Conservation (phyloP, 2,797 vertebrate genomes). For the Danionella dracula region DNA sequence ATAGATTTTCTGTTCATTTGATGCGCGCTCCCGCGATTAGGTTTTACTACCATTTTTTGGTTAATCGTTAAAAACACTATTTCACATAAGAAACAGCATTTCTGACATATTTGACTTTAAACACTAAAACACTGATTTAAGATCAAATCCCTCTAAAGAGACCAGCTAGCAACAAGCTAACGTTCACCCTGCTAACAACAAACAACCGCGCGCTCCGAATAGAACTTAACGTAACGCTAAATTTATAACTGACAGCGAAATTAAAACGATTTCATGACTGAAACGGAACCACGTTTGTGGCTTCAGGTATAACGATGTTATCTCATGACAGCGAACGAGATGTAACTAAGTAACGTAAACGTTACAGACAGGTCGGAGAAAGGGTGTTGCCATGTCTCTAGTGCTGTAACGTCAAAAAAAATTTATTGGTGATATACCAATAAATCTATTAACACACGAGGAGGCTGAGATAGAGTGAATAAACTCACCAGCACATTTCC, state of each 20-base stretch:
- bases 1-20: too few relatives aligned
- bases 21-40: too few relatives aligned
- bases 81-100: not conserved
- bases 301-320: not conserved
- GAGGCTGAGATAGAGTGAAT: not conserved
- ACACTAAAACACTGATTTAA: too few relatives aligned
- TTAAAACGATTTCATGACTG: not conserved
- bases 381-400: not conserved
- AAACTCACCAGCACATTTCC: slow-evolving; percentile 15
- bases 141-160: not conserved
- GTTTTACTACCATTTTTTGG: too few relatives aligned
- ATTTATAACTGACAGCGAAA: too few relatives aligned
- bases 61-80: too few relatives aligned
- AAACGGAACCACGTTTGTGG: too few relatives aligned
- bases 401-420: not conserved
- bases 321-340: not conserved
- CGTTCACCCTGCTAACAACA: slow-evolving; percentile 6
- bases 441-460: too few relatives aligned
- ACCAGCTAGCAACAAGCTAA: slow-evolving; percentile 10
- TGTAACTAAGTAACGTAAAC: not conserved
- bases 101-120: not conserved
- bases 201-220: not conserved
- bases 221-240: too few relatives aligned
- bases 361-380: not conserved
- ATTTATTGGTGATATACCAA: too few relatives aligned